Evolutionary conservation across 2,113 vertebrate species (phyloP).

Genomic region (Phaetusa simplex): DNA sequence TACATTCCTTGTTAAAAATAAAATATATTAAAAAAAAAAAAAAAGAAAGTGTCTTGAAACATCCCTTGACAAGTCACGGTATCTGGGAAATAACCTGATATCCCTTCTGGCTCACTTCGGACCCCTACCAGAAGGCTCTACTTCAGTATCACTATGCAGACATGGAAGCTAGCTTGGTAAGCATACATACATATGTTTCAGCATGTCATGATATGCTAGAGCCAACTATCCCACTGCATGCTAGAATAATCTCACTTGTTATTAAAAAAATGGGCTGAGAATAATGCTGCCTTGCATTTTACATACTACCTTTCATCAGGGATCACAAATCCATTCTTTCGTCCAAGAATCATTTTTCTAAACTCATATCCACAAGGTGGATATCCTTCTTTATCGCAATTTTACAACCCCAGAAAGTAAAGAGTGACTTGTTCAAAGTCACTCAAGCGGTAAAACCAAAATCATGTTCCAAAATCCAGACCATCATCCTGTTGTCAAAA

Average conservation of each 20-base stretch:
- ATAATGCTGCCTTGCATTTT: neutral
- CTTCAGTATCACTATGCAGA: neutral
- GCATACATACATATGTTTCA: neutral
- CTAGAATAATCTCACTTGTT: neutral
- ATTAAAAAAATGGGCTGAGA: neutral
- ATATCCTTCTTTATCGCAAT: neutral
- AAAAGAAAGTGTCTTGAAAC: neutral
- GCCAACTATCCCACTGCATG: neutral
- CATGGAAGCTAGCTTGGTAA: neutral
- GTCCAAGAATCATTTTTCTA: neutral
- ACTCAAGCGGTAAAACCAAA: constrained; percentile 23
- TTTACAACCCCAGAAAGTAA: neutral
- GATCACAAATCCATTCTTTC: neutral
- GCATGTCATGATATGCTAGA: neutral
- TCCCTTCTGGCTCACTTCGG: neutral
- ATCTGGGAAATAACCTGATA: neutral
- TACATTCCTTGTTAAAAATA: neutral
- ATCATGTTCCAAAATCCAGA: constrained; percentile 20
- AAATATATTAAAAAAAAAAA: neutral
- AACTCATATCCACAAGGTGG: neutral
- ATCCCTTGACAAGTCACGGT: neutral
- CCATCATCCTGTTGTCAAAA: constrained; percentile 18
- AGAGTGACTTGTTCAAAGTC: constrained; percentile 9
- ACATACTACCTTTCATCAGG: neutral
- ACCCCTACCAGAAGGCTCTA: neutral